phyloP scores from a whole-genome alignment of 2,797 vertebrate species.

The Fringilla coelebs region DNA sequence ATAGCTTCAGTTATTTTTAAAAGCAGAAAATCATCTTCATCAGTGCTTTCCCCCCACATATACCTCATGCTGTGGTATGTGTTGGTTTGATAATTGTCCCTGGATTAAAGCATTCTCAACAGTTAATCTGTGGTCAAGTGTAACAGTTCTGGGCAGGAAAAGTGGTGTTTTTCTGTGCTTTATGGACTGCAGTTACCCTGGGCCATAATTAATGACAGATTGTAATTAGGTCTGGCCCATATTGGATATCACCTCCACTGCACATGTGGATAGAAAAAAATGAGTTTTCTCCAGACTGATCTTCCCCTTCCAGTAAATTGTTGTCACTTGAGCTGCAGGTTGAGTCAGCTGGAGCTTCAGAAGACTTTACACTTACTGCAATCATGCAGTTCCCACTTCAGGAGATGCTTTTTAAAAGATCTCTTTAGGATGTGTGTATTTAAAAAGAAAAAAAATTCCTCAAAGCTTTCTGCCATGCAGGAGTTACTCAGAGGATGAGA shows the following conservation, averaged over 20 bases:
- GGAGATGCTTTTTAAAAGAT: neutral
- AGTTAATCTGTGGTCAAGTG: neutral
- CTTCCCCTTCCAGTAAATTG: neutral
- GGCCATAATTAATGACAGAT: neutral
- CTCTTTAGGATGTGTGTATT: neutral
- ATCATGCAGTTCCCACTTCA: neutral
- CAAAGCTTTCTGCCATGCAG: neutral
- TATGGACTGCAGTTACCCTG: neutral
- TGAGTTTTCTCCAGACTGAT: neutral
- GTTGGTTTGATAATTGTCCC: neutral
- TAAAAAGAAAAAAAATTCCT: neutral
- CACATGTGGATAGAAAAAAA: neutral
- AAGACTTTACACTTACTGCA: neutral
- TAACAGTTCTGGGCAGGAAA: neutral
- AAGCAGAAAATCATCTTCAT: neutral
- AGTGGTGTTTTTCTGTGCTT: neutral
- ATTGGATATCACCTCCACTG: neutral
- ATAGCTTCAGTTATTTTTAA: constrained; percentile 15
- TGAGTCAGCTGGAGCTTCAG: neutral
- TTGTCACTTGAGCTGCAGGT: neutral
- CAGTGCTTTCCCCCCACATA: neutral
- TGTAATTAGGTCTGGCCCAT: neutral
- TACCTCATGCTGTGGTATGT: neutral
- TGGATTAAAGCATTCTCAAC: neutral
- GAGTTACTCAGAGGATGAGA: neutral